Evolutionary conservation across 2,113 vertebrate genomes (phyloP), one percentile per base, ranked within the genome.

Genomic region (Catharus bicknelli): DNA sequence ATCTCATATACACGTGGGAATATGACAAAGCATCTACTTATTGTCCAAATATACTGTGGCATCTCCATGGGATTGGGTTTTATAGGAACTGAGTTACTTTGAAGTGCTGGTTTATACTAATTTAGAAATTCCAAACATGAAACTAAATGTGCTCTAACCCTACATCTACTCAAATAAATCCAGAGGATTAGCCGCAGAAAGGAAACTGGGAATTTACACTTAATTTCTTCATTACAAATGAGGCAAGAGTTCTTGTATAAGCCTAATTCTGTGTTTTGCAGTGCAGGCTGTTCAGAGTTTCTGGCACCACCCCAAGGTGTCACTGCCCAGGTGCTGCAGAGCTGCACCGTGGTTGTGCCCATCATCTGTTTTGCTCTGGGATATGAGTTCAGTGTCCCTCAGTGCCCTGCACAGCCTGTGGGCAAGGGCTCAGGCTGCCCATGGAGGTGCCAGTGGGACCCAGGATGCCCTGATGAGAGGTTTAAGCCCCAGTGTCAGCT

Each of bases 21-120:
- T 90, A 94, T 95, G 93, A 96, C 78, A 93, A 86, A 95, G 59
- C 94, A 94, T 96, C 92, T 93, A 76, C 88, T 96, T 91, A 88
- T 95, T 96, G 45, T 95, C 90, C 89, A 96, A 96, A 96, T 88
- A 94, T 25, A 93, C 83, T 70, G 85, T 55, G 58, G 86, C 53
- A 70, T 94, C 91, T 88, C 95, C 8, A 5, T 93, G 93, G 87
- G 92, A 94, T 23, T 93, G 89, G 51, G 53, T 85, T 97, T 97
- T 97, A 83, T 90, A 90, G 87, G 67, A 95, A 70, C 48, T 18
- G 59, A 76, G 51, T 92, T 87, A 87, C 96, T 95, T 95, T 97
- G 95, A 96, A 97, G 92, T 96, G 57, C 67, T 80, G 43, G 74
- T 93, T 97, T 96, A 94, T 91, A 96, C 70, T 94, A 94, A 97